Base-by-base conservation (phyloP, 2,888 invertebrate species). In the Linnaemya vulpina region DNA sequence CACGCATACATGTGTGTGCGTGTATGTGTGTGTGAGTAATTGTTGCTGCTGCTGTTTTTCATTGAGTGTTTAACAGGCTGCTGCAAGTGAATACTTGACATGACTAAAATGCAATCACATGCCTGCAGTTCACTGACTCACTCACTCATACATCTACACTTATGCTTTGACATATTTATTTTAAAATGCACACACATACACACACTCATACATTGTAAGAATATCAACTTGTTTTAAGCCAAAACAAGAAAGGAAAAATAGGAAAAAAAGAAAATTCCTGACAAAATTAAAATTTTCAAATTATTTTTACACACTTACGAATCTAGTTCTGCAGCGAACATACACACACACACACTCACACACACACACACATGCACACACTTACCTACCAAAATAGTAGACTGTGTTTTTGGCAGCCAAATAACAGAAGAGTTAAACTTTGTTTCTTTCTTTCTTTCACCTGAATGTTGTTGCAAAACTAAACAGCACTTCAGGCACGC, bases 1-100 rank as follows among this genome's bases (percentile, higher is more conserved):
- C 9, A 43, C 20, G 49, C 51, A 43, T 40, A 22, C 35, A n/a
- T 82, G 46, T 38, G 38, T 55, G 35, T 17, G 71, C 3, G n/a
- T 67, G 62, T 20, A n/a, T n/a, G n/a, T n/a, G n/a, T n/a, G n/a
- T n/a, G n/a, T n/a, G n/a, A 73, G 25, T 20, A 46, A 25, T 49
- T 71, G 55, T 9, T 71, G 73, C 20, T 79, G 67, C 65, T 75
- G 82, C 70, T 75, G 71, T 78, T 70, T 85, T 78, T 75, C 78
- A 77, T 79, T 79, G 78, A 82, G 82, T 85, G 82, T 75, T 82
- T 75, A 85, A 85, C 85, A 82, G 82, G 71, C 78, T 82, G 71
- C 78, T 82, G 82, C 79, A 85, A 85, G 82, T 85, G 82, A 82
- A 82, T 85, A 85, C 82, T 82, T 85, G 85, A 85, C 85, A 82